Evolutionary conservation across 2,113 vertebrate species (phyloP).

Genomic region (Vulpes lagopus): DNA sequence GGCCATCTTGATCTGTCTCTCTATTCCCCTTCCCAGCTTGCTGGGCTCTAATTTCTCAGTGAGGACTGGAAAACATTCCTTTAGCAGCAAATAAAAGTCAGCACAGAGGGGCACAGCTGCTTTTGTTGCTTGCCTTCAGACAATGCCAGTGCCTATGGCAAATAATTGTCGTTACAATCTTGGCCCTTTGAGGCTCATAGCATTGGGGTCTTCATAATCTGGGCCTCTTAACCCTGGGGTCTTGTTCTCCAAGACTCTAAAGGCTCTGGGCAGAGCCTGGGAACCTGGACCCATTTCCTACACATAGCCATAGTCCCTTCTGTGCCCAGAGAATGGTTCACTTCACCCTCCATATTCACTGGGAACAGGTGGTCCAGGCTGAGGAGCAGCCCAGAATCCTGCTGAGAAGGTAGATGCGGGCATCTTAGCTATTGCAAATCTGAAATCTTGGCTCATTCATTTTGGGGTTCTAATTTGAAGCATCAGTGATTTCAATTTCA

Average conservation of each 20-base stretch:
- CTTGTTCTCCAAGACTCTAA: neutral
- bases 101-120: neutral
- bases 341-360: neutral
- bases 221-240: neutral
- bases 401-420: neutral
- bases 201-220: neutral
- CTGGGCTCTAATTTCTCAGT: neutral
- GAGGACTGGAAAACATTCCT: neutral
- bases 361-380: constrained; percentile 54
- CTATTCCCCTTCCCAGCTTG: neutral
- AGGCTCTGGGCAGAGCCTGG: neutral
- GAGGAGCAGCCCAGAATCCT: neutral
- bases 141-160: neutral
- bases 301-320: neutral
- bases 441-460: constrained; percentile 63
- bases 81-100: neutral
- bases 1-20: neutral
- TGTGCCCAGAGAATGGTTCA: neutral
- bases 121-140: neutral
- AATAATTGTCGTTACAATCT: neutral
- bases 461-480: constrained; percentile 80
- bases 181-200: neutral
- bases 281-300: neutral
- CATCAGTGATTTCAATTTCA: constrained; percentile 80
- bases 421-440: neutral